Evolutionary conservation across 2,888 invertebrate genomes (phyloP).

Genomic region (Cerceris rybyensis): DNA sequence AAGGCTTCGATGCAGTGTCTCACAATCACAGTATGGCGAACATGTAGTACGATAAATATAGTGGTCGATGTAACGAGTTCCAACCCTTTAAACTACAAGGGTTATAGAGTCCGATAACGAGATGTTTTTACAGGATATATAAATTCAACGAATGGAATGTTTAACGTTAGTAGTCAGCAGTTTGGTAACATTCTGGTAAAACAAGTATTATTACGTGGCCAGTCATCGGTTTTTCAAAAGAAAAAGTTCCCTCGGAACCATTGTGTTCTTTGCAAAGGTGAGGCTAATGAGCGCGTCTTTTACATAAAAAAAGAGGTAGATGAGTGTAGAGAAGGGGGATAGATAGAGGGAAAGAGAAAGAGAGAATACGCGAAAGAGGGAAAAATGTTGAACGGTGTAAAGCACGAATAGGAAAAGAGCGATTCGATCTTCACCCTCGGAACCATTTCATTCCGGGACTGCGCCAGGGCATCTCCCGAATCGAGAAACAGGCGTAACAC

Average conservation of each 20-base stretch:
- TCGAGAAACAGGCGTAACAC: constrained; percentile 64
- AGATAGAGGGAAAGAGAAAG: background rate
- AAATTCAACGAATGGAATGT: constrained; percentile 5
- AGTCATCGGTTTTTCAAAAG: constrained; percentile 32
- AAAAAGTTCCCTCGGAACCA: constrained; percentile 26
- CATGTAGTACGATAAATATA: too few species aligned
- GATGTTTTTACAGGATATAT: constrained; percentile 3
- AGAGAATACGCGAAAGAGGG: constrained; percentile 3
- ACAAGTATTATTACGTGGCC: constrained; percentile 27
- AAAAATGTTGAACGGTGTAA: constrained; percentile 60
- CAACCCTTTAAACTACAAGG: background rate
- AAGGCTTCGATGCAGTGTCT: background rate
- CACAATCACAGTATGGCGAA: too few species aligned
- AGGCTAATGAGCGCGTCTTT: constrained; percentile 58
- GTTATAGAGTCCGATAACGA: background rate
- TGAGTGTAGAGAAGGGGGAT: background rate
- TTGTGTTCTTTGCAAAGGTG: constrained; percentile 48
- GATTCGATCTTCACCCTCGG: constrained; percentile 67
- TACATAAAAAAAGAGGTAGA: constrained; percentile 13
- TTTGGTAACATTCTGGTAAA: constrained; percentile 18
- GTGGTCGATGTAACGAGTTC: background rate
- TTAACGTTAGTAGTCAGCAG: constrained; percentile 8
- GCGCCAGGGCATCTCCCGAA: constrained; percentile 53
- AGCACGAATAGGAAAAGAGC: constrained; percentile 60
- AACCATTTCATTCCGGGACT: constrained; percentile 63